Conservation (phyloP, 1,140 invertebrate species). For the Melanaphis sacchari region DNA sequence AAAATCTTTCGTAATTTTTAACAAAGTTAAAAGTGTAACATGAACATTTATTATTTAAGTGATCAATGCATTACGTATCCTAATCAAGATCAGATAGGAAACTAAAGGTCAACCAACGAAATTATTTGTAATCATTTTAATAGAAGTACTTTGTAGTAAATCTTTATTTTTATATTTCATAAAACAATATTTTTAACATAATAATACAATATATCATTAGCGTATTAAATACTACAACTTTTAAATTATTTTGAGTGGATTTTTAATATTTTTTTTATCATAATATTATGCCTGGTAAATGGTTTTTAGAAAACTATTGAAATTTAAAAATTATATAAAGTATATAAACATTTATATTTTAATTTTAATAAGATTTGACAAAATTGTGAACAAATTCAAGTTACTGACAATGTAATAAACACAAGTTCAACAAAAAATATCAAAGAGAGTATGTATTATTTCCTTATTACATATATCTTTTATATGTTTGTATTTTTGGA, state of each 20-base stretch:
- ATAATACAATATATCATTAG: too few species aligned
- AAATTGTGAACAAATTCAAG: neutral
- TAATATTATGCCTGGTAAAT: neutral
- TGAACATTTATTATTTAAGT: too few species aligned
- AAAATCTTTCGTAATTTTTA: neutral
- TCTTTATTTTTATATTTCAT: neutral
- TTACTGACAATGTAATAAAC: neutral
- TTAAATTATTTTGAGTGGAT: too few species aligned
- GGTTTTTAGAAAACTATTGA: neutral
- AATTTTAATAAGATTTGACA: neutral
- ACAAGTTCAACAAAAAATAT: neutral
- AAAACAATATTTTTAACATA: neutral
- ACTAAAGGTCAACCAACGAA: neutral
- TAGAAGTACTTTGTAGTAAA: neutral
- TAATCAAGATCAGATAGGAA: neutral
- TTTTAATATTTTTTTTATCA: too few species aligned
- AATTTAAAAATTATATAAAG: too few species aligned
- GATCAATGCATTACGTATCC: neutral
- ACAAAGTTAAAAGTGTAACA: neutral
- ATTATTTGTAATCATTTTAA: neutral
- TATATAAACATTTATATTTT: too few species aligned
- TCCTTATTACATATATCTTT: neutral
- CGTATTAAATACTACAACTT: too few species aligned
- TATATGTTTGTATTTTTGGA: neutral
- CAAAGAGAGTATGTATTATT: neutral